Evolutionary conservation across 1,140 invertebrate genomes (phyloP), one percentile per base, ranked within the genome.

Genomic region (Thalassaphorura encarpata): DNA sequence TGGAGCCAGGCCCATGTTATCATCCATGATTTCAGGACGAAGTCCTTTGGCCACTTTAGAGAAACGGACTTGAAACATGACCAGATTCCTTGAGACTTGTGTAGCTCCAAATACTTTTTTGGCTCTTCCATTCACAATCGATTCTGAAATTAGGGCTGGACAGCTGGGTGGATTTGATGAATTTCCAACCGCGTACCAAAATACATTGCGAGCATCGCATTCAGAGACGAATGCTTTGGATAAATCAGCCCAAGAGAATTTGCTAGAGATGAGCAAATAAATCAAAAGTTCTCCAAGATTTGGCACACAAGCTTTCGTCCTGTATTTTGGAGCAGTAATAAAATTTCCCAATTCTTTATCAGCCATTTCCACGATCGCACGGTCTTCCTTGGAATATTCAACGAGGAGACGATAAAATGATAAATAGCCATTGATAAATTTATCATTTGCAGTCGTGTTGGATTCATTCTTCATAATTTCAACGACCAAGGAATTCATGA

Each of bases 351-450:
- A 6, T 5, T 6, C 15, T 5, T 11, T 15, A 19, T 49, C 27
- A 15, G 47, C 47, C 6, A 27, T 8, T 13, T 16, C 5, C 16
- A 16, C 27, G 5, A 49, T 8, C 5, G 6, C 13, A 49, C 24
- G 15, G 18, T 31, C 3, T 1, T 39, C 29, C 39, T 55, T 21
- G 3, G 28, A 18, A 26, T 18, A 48, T 28, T 33, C 24, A 16
- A 15, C 3, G 16, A 55, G n/a, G 5, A 55, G 45, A 24, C 53
- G 1, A 15, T 47, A 55, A 26, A 55, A 23, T 0, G 43, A 16
- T 18, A 55, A 46, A 40, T 55, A 55, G 11, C 43, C 53, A 48
- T 55, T 48, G 31, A 55, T 55, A 24, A 55, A 48, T 48, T 48
- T 55, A 33, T 55, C 53, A 19, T 55, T 48, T n/a, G 18, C 43